These are phyloP conservation scores for Trididemnum clinides DNA, from an alignment of 23 tunicate genomes.

Conservation along the genomic window DNA sequence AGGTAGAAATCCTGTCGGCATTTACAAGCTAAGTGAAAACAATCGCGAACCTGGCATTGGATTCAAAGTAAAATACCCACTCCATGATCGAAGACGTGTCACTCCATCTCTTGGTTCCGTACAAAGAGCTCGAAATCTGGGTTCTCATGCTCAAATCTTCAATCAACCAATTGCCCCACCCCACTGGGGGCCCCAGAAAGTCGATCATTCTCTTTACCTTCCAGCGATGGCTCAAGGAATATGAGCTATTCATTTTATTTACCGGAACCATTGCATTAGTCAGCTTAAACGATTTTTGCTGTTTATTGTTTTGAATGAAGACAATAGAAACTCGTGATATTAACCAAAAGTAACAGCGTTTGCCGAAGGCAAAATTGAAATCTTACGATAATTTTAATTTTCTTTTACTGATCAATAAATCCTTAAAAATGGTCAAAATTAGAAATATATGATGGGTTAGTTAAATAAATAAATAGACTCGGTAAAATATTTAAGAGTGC, in stretches of 20 bases:
- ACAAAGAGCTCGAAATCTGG: constrained; percentile 80
- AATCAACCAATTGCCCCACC: constrained; percentile 88
- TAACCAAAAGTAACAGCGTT: too few species aligned
- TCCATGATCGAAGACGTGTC: constrained; percentile 66
- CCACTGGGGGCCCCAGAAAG: constrained; percentile 89
- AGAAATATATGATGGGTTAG: too few species aligned
- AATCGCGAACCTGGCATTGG: constrained; percentile 29
- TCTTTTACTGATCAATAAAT: too few species aligned
- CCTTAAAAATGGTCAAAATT: too few species aligned
- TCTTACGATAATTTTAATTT: too few species aligned
- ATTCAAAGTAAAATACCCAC: constrained; percentile 49
- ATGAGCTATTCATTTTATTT: background rate
- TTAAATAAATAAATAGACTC: too few species aligned
- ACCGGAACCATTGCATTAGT: too few species aligned
- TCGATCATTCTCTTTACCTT: constrained; percentile 60
- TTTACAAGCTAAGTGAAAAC: constrained; percentile 63
- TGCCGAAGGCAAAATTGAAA: too few species aligned
- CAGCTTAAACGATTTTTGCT: too few species aligned
- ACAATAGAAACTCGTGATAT: too few species aligned
- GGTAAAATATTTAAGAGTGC: too few species aligned
- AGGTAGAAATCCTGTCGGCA: constrained; percentile 79
- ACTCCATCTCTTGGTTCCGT: constrained; percentile 90
- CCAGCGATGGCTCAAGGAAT: constrained; percentile 76
- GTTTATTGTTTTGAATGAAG: too few species aligned
- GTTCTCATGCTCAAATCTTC: constrained; percentile 80